phyloP scores from a whole-genome alignment of 2,888 invertebrate species.

The Oxycera nigricornis region DNA sequence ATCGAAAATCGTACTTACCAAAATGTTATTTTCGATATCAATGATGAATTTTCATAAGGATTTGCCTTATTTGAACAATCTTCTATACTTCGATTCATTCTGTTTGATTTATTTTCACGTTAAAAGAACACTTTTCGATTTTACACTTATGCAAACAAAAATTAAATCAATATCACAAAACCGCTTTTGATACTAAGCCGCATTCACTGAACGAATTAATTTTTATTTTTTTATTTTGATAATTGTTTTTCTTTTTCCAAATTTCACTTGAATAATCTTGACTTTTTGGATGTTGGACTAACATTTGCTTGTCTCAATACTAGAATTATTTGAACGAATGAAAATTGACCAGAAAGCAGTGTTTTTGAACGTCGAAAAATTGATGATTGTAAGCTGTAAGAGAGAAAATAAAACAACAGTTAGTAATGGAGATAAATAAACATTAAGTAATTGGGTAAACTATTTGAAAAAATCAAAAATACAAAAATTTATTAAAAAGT shows the following conservation, averaged over 20 bases:
- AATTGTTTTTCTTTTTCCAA: neutral
- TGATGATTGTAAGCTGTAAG: too few relatives aligned
- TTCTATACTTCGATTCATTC: conserved; percentile 29
- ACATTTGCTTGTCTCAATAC: neutral
- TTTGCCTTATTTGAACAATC: conserved; percentile 34
- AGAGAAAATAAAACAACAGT: too few relatives aligned
- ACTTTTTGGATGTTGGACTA: neutral
- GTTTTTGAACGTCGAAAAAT: too few relatives aligned
- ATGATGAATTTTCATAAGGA: conserved; percentile 38
- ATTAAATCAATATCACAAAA: conserved; percentile 11
- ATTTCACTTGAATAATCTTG: neutral
- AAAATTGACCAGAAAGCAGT: too few relatives aligned
- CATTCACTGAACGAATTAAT: neutral
- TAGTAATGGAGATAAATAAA: too few relatives aligned
- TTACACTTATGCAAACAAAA: neutral
- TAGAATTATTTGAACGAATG: too few relatives aligned
- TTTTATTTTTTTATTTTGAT: neutral
- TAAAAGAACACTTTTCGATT: neutral
- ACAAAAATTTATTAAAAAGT: too few relatives aligned
- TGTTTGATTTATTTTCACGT: neutral
- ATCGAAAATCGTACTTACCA: too few relatives aligned
- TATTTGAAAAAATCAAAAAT: too few relatives aligned
- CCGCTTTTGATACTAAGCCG: neutral
- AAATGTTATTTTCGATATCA: conserved; percentile 40
- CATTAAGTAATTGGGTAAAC: too few relatives aligned